These are phyloP conservation scores for Macrobrachium nipponense DNA, from an alignment of 1,140 invertebrate species.

Conservation along the genomic window DNA sequence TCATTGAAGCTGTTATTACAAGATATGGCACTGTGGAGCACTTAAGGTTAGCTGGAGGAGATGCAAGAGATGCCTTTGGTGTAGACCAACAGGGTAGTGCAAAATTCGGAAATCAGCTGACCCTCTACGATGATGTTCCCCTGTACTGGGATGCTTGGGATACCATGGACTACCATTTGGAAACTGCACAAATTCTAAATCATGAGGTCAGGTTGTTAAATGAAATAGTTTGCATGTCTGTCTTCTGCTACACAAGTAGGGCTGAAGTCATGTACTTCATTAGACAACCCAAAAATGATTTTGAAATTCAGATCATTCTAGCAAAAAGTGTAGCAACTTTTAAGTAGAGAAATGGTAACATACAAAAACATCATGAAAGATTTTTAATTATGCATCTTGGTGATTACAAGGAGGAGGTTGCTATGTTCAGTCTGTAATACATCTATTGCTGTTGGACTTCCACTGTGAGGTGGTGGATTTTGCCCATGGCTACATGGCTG, in stretches of 20 bases:
- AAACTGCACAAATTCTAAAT: conserved; percentile 68
- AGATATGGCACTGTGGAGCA: conserved; percentile 43
- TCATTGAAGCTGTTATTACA: conserved; percentile 46
- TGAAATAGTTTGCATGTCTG: neutral
- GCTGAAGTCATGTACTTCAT: neutral
- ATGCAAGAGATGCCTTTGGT: conserved; percentile 51
- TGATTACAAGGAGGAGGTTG: no score
- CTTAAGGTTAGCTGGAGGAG: conserved; percentile 29
- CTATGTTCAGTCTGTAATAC: no score
- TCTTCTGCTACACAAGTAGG: neutral
- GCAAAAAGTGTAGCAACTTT: neutral
- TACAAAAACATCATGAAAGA: no score
- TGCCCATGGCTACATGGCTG: no score
- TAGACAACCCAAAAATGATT: no score
- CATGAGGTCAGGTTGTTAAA: neutral
- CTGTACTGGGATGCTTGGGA: conserved; percentile 76
- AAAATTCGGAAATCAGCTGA: conserved; percentile 50
- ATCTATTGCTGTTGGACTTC: no score
- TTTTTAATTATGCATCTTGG: no score
- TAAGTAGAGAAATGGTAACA: neutral
- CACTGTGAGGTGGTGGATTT: no score
- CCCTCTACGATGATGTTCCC: conserved; percentile 73
- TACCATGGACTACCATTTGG: conserved; percentile 73
- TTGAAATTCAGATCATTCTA: neutral
- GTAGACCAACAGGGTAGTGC: conserved; percentile 50